Evolutionary conservation across 2,888 invertebrate species (phyloP).

Genomic region (Arrhopalites spinosus): DNA sequence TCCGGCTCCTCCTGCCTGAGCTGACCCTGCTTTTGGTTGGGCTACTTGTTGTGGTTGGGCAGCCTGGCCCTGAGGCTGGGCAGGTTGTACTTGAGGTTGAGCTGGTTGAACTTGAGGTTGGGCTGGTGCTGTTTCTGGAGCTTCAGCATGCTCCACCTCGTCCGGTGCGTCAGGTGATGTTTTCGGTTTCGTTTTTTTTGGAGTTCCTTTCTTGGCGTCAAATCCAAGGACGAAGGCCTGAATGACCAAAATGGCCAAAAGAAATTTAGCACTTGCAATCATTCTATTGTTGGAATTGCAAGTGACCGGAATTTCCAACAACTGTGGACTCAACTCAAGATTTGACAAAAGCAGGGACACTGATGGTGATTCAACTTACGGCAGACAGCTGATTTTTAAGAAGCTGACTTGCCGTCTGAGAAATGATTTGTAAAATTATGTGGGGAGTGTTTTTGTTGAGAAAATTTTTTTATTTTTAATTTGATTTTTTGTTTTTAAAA

Average conservation of each 20-base stretch:
- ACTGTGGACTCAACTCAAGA: too few species aligned
- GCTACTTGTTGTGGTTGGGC: background rate
- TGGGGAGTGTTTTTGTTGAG: too few species aligned
- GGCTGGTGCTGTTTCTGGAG: background rate
- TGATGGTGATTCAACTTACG: too few species aligned
- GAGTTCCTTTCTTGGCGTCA: background rate
- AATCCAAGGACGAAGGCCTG: background rate
- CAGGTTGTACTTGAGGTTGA: background rate
- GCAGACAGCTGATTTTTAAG: too few species aligned
- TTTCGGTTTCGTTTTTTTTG: background rate
- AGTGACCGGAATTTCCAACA: too few species aligned
- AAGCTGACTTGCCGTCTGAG: too few species aligned
- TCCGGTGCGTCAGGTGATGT: background rate
- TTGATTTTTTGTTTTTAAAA: too few species aligned
- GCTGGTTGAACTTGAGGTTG: background rate
- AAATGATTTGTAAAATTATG: too few species aligned
- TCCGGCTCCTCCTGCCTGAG: background rate
- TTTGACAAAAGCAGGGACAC: too few species aligned
- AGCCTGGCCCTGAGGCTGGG: background rate
- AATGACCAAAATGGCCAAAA: conserved; percentile 4
- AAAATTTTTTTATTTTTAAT: too few species aligned
- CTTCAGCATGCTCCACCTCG: background rate
- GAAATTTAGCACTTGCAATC: background rate
- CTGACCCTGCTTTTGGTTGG: background rate
- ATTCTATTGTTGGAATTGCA: background rate